A percentile compares a stretch with the other conserved stretches of the same genome.
phyloP scores from a whole-genome alignment of 2,113 vertebrate species.

The Daboia siamensis region DNA sequence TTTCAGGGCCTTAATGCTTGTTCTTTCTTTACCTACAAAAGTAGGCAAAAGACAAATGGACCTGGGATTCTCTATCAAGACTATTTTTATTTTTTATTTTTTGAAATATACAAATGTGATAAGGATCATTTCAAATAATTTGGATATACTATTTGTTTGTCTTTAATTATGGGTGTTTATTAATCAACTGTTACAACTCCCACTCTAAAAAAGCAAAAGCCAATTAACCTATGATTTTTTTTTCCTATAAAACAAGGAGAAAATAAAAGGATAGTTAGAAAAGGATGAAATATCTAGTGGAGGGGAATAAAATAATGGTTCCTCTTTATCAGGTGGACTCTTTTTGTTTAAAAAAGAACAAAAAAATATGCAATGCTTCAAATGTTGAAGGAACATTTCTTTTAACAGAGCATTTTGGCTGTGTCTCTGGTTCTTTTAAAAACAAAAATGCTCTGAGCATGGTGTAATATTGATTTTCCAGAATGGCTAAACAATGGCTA shows the following conservation, averaged over 20 bases:
- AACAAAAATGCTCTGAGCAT: background rate
- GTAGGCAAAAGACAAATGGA: conserved; percentile 41
- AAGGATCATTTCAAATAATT: conserved; percentile 46
- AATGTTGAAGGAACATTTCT: background rate
- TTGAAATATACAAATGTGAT: background rate
- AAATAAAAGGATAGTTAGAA: background rate
- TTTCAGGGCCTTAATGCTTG: background rate
- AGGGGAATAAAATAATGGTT: background rate
- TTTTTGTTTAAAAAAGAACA: background rate
- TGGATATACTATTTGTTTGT: conserved; percentile 54
- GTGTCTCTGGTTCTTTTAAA: background rate
- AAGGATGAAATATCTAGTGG: background rate
- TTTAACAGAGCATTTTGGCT: background rate
- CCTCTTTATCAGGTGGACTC: background rate
- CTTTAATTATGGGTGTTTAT: conserved; percentile 19
- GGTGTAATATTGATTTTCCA: background rate
- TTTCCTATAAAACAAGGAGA: background rate
- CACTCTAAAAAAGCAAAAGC: background rate
- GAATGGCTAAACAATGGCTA: background rate
- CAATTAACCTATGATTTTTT: background rate
- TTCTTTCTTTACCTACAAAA: conserved; percentile 26
- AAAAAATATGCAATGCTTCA: background rate
- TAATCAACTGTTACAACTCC: conserved; percentile 31
- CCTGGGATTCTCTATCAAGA: conserved; percentile 22
- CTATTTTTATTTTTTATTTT: background rate